These are phyloP conservation scores for Drosophila micromelanica DNA, from an alignment of 1,140 invertebrate species.

Conservation along the genomic window DNA sequence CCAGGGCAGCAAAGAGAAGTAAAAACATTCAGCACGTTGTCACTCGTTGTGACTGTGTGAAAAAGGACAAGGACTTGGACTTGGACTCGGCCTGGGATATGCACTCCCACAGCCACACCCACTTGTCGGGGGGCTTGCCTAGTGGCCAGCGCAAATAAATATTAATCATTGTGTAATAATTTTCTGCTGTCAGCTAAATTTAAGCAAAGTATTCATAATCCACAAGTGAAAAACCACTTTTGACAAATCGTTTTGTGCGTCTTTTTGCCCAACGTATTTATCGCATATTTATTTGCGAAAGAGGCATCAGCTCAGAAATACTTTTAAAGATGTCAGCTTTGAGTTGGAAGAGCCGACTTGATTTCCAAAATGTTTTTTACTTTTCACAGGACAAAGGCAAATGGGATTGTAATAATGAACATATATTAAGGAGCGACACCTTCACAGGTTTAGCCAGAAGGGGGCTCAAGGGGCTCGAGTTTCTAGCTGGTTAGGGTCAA, in stretches of 20 bases:
- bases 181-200: slow-evolving; percentile 84
- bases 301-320: slow-evolving; percentile 38
- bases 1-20: slow-evolving; percentile 6
- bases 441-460: slow-evolving; percentile 49
- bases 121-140: slow-evolving; percentile 1
- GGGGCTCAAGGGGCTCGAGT: neutral
- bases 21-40: slow-evolving; percentile 73
- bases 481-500: slow-evolving; percentile 72
- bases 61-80: slow-evolving; percentile 33
- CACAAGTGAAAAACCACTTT: slow-evolving; percentile 80
- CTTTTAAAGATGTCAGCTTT: slow-evolving; percentile 44
- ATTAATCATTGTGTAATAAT: slow-evolving; percentile 84
- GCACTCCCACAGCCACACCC: neutral
- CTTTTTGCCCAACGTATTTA: slow-evolving; percentile 43
- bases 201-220: slow-evolving; percentile 84
- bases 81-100: slow-evolving; percentile 12
- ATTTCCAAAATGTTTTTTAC: slow-evolving; percentile 24
- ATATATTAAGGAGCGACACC: slow-evolving; percentile 65
- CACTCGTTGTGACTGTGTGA: slow-evolving; percentile 60
- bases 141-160: slow-evolving; percentile 75
- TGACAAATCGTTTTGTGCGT: slow-evolving; percentile 78
- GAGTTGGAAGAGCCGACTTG: slow-evolving; percentile 30
- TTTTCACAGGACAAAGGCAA: slow-evolving; percentile 46
- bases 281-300: slow-evolving; percentile 28
- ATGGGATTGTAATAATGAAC: slow-evolving; percentile 77